Evolutionary conservation across 2,888 invertebrate species (phyloP).

Genomic region (Acrobeloides nanus): DNA sequence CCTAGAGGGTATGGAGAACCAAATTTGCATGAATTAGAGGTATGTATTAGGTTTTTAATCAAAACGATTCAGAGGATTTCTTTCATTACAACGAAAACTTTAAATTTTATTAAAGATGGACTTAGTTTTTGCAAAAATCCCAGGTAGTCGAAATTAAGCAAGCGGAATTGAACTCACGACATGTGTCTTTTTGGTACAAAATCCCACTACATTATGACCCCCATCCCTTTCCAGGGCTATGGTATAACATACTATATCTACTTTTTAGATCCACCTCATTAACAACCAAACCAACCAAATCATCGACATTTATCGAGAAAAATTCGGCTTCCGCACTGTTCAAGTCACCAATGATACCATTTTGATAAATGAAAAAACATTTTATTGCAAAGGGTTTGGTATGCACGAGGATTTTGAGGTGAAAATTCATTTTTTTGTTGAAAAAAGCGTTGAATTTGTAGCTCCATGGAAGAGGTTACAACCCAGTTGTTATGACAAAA

Average conservation of each 20-base stretch:
- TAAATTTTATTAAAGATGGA: neutral
- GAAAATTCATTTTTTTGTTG: constrained; percentile 80
- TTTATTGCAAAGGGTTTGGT: constrained; percentile 86
- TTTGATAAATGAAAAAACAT: constrained; percentile 70
- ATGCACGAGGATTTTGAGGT: constrained; percentile 90
- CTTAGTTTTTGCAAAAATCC: no score
- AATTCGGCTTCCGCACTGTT: constrained; percentile 77
- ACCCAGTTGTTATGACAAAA: constrained; percentile 74
- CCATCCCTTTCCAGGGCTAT: no score
- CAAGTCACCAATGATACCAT: constrained; percentile 64
- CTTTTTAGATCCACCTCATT: constrained; percentile 5
- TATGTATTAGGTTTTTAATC: constrained; percentile 52
- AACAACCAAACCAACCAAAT: constrained; percentile 10
- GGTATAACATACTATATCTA: no score
- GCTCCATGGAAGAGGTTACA: constrained; percentile 87
- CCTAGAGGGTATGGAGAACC: constrained; percentile 55
- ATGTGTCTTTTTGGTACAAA: no score
- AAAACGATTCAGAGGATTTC: no score
- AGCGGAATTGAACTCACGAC: no score
- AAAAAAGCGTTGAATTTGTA: constrained; percentile 51
- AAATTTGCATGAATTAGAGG: constrained; percentile 77
- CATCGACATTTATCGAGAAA: constrained; percentile 72
- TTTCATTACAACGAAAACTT: no score
- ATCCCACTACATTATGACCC: no score
- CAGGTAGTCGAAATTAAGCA: no score